These are phyloP conservation scores for Drosophila subsilvestris DNA, from an alignment of 2,888 invertebrate species.

Conservation along the genomic window DNA sequence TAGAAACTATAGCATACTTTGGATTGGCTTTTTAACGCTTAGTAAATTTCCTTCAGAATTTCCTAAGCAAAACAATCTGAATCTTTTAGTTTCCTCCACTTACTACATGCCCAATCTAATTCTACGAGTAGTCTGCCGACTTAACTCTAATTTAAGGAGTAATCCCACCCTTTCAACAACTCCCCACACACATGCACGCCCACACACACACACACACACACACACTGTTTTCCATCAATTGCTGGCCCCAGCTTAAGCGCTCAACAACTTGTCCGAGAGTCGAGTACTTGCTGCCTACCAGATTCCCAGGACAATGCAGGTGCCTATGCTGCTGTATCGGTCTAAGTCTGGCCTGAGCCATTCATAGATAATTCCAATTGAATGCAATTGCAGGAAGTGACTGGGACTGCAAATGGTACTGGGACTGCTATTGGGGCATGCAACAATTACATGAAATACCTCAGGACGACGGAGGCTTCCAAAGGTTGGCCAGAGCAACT, in stretches of 20 bases:
- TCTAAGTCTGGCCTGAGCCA: slow-evolving; percentile 12
- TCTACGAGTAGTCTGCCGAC: neutral
- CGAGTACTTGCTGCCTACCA: slow-evolving; percentile 8
- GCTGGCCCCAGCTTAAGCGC: slow-evolving; percentile 21
- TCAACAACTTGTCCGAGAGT: slow-evolving; percentile 36
- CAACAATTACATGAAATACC: slow-evolving; percentile 29
- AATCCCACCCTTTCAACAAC: slow-evolving; percentile 1
- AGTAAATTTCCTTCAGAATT: too few species aligned
- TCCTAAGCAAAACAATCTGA: too few species aligned
- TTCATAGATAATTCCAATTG: slow-evolving; percentile 46
- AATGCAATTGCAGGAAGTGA: slow-evolving; percentile 33
- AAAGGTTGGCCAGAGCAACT: slow-evolving; percentile 15
- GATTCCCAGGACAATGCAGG: slow-evolving; percentile 30
- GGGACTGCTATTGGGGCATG: slow-evolving; percentile 13
- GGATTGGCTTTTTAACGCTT: too few species aligned
- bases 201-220: neutral
- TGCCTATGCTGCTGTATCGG: slow-evolving; percentile 9
- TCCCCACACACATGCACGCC: neutral
- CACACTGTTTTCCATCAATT: slow-evolving; percentile 2
- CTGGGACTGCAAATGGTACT: slow-evolving; percentile 2
- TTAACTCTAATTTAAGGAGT: neutral
- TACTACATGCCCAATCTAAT: neutral
- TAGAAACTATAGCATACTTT: too few species aligned
- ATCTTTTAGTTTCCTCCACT: too few species aligned
- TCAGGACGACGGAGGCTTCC: neutral